Evolutionary conservation across 1,140 invertebrate genomes (phyloP), one percentile per base, ranked within the genome.

Genomic region (Zaprionus nigranus): DNA sequence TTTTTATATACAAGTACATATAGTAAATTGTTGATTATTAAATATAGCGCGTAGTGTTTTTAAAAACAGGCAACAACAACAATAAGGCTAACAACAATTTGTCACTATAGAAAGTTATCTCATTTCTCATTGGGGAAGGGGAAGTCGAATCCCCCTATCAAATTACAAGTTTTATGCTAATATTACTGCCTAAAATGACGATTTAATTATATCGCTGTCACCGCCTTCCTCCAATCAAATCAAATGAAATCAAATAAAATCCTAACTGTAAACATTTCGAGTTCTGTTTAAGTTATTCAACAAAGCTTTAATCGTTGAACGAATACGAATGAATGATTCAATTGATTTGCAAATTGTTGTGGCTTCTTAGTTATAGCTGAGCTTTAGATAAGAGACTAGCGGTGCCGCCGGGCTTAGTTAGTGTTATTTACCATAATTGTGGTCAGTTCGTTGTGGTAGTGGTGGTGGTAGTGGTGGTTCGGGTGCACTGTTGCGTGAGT

Each of bases 1-100:
- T 90, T 90, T 90, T 88, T 88, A 88, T 81, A 90, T 63, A 70
- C 72, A 26, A 75, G 59, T 63, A 34, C 30, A 34, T 34, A 70
- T 90, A 90, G 86, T 78, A 58, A 90, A 90, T 90, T 90, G 85
- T 90, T 90, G 78, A 90, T 90, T 90, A 90, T 86, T 90, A 86
- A 81, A 81, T 80, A 85, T 90, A 85, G 81, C 67, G 69, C 60
- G 73, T 90, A 90, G 85, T 76, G 73, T 85, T 90, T 88, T 90
- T 77, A 90, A 90, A n/a, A 43, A 85, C 81, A 78, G 54, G 30
- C 75, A 66, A 56, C 66, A 69, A 63, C 40, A 53, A 72, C 46
- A 69, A 59, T 65, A 34, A 22, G 46, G 64, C 49, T 34, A 63
- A 59, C 58, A 64, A 70, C 68, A 66, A 73, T 66, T 73, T 66